phyloP scores from a whole-genome alignment of 1,140 invertebrate genomes.

The Euschistus heros region DNA sequence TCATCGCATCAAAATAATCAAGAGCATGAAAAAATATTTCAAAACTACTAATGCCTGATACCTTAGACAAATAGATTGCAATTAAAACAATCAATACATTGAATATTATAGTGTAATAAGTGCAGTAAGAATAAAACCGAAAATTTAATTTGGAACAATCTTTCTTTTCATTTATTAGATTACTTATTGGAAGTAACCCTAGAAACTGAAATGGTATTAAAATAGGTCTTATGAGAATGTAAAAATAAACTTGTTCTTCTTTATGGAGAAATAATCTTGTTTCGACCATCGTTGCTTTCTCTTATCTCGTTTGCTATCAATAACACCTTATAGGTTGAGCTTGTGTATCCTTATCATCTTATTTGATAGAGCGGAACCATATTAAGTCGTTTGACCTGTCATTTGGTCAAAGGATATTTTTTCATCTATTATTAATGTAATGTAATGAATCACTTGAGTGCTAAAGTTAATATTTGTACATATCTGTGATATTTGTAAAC shows the following conservation, averaged over 20 bases:
- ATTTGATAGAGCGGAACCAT: no score
- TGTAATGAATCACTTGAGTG: no score
- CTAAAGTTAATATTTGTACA: no score
- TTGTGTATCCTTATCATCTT: neutral
- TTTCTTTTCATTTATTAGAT: neutral
- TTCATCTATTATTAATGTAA: no score
- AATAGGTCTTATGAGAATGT: neutral
- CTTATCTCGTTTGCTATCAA: no score
- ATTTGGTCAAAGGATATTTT: no score
- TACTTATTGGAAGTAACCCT: slow-evolving; percentile 9
- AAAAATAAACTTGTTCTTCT: neutral
- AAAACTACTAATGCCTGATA: neutral
- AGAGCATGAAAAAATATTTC: neutral
- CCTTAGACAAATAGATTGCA: neutral
- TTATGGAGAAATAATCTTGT: neutral
- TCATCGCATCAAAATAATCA: neutral
- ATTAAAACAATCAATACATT: neutral
- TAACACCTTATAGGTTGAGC: neutral
- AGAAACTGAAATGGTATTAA: neutral
- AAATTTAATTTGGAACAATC: neutral
- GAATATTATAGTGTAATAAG: neutral
- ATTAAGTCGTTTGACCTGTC: no score
- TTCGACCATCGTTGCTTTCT: neutral
- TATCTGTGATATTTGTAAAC: no score
- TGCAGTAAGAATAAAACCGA: neutral